phyloP scores from a whole-genome alignment of 2,888 invertebrate species.

The Ochlodes sylvanus region DNA sequence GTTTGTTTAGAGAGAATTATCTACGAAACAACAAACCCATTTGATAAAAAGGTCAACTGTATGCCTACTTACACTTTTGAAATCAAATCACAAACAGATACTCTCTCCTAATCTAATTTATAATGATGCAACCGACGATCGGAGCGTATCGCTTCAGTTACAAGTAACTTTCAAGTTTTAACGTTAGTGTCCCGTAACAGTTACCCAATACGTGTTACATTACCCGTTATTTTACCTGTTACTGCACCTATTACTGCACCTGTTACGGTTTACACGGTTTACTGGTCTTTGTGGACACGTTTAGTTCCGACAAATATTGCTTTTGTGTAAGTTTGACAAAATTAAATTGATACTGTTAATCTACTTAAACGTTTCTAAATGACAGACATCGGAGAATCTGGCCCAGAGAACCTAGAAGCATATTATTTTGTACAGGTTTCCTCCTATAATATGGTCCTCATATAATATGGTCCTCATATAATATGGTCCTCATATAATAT shows the following conservation, averaged over 20 bases:
- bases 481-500: no score
- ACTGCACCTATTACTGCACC: constrained; percentile 19
- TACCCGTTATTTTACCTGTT: constrained; percentile 30
- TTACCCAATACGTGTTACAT: constrained; percentile 60
- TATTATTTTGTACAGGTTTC: no score
- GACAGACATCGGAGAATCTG: no score
- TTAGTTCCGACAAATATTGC: constrained; percentile 2
- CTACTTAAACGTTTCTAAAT: no score
- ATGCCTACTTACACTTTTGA: neutral
- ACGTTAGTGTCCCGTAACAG: constrained; percentile 51
- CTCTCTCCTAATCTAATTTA: constrained; percentile 16
- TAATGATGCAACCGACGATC: constrained; percentile 26
- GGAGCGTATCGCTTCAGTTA: constrained; percentile 34
- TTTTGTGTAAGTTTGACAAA: neutral
- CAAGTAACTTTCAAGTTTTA: constrained; percentile 37
- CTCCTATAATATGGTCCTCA: no score
- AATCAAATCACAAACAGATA: neutral
- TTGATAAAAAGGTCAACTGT: no score
- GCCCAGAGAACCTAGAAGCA: no score
- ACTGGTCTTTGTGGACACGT: constrained; percentile 19
- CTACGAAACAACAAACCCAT: no score
- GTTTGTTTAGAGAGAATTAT: no score
- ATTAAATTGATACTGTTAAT: neutral
- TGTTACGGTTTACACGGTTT: constrained; percentile 29
- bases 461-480: no score